These are phyloP conservation scores for Trachelus troglodyta DNA, from an alignment of 2,888 invertebrate species.

Conservation along the genomic window DNA sequence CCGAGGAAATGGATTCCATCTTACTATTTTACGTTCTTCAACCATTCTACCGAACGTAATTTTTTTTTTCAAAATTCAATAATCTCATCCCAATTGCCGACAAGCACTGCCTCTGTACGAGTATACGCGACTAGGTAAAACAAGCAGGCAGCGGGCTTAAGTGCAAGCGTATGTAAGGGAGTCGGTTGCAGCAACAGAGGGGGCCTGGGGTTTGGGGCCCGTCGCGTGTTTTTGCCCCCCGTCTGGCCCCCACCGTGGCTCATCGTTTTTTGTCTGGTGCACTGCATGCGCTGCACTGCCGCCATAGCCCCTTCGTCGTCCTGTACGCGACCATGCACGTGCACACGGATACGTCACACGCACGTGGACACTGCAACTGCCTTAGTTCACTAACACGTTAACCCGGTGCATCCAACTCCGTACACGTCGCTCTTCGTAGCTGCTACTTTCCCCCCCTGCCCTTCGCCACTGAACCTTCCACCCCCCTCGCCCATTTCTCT, in stretches of 20 bases:
- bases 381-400: background rate
- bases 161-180: slow-evolving; percentile 19
- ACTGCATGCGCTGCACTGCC: slow-evolving; percentile 32
- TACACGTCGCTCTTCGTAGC: background rate
- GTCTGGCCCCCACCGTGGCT: slow-evolving; percentile 57
- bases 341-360: slow-evolving; percentile 26
- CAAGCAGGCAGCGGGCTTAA: slow-evolving; percentile 9
- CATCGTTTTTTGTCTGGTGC: slow-evolving; percentile 59
- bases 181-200: slow-evolving; percentile 40
- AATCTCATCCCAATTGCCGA: background rate
- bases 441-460: background rate
- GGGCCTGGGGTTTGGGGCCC: slow-evolving; percentile 52
- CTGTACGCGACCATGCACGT: slow-evolving; percentile 27
- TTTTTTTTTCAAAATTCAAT: background rate
- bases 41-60: background rate
- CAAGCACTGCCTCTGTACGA: background rate
- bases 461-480: background rate
- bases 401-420: slow-evolving; percentile 8
- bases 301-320: slow-evolving; percentile 5
- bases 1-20: background rate
- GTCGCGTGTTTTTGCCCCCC: slow-evolving; percentile 60
- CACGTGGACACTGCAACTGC: slow-evolving; percentile 18
- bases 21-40: background rate
- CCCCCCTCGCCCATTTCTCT: slow-evolving; percentile 7
- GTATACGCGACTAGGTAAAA: background rate